These are phyloP conservation scores for Agrilus mali DNA, from an alignment of 2,888 invertebrate genomes.

Conservation along the genomic window DNA sequence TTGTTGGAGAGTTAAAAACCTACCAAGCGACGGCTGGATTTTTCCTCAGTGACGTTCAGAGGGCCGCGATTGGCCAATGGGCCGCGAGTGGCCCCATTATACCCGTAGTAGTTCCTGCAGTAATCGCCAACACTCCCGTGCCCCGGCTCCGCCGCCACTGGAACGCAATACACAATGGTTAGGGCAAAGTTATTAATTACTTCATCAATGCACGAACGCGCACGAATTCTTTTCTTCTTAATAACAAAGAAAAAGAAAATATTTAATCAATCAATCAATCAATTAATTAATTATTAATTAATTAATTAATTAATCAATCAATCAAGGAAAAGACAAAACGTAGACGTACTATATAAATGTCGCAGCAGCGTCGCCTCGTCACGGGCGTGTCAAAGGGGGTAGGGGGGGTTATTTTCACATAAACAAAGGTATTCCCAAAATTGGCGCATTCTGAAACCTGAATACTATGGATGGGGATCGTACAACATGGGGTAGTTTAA, in stretches of 20 bases:
- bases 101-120: constrained; percentile 74
- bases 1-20: constrained; percentile 37
- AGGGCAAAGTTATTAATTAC: constrained; percentile 4
- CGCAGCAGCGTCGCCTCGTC: constrained; percentile 35
- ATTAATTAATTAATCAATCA: no score
- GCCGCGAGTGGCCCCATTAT: constrained; percentile 48
- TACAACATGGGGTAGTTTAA: no score
- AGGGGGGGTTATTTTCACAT: no score
- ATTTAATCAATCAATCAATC: no score
- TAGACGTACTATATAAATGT: neutral
- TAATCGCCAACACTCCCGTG: constrained; percentile 69
- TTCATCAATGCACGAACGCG: constrained; percentile 8
- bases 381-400: constrained; percentile 20
- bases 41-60: constrained; percentile 49
- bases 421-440: no score
- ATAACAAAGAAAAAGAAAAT: no score
- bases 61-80: constrained; percentile 33
- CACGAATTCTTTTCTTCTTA: constrained; percentile 5
- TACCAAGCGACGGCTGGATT: constrained; percentile 56
- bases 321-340: no score
- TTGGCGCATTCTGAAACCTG: no score
- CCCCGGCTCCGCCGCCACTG: constrained; percentile 74
- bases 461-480: no score
- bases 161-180: constrained; percentile 35
- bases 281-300: no score